Conservation (phyloP, 1,140 invertebrate species). For the Andricus grossulariae region DNA sequence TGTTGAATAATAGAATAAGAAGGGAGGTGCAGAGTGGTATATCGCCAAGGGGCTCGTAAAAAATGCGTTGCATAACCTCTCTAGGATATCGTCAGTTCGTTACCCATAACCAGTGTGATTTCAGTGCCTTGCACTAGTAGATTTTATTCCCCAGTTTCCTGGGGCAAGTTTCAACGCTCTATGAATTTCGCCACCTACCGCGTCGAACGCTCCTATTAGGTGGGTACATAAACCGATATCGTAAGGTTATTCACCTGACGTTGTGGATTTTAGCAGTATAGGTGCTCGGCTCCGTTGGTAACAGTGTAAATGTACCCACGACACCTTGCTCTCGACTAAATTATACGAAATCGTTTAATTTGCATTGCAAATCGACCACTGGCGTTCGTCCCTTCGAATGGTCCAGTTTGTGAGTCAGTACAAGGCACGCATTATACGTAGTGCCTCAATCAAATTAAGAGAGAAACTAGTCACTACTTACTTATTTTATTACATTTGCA, state of each 20-base stretch:
- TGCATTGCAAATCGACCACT: slow-evolving; percentile 10
- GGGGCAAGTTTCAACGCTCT: slow-evolving; percentile 11
- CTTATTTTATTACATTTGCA: neutral
- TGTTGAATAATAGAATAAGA: neutral
- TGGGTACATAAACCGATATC: slow-evolving; percentile 25
- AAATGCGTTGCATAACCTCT: slow-evolving; percentile 6
- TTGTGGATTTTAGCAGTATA: neutral
- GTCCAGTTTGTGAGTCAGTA: neutral
- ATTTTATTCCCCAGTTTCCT: slow-evolving; percentile 21
- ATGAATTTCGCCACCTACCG: slow-evolving; percentile 9
- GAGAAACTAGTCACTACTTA: slow-evolving; percentile 10
- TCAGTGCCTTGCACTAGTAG: neutral
- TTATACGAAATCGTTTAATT: slow-evolving; percentile 24
- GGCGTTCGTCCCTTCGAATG: neutral
- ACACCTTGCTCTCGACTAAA: neutral
- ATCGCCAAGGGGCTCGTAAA: neutral
- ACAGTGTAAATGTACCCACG: slow-evolving; percentile 3
- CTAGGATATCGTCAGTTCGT: neutral
- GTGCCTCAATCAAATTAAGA: neutral
- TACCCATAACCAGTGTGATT: slow-evolving; percentile 14
- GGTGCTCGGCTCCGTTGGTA: neutral
- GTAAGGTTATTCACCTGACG: slow-evolving; percentile 16
- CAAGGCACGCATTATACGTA: neutral
- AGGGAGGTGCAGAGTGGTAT: neutral
- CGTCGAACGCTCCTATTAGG: slow-evolving; percentile 9